Conservation (phyloP, 30 jellyfish, hydroid and myxozoan species). For the Chrysaora quinquecirrha region DNA sequence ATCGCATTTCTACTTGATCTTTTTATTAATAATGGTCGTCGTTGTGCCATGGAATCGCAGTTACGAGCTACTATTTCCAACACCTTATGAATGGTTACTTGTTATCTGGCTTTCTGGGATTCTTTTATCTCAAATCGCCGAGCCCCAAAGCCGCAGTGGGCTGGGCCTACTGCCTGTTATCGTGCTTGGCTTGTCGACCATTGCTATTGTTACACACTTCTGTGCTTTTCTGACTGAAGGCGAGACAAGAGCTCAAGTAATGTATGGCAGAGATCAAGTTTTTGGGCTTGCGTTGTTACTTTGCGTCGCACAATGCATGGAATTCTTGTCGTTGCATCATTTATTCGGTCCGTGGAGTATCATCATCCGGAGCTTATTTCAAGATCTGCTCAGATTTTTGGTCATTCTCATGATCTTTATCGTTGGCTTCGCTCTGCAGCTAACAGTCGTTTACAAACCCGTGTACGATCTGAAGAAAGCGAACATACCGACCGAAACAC, state of each 20-base stretch:
- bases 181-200: constrained; percentile 67
- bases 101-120: constrained; percentile 90
- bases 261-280: constrained; percentile 91
- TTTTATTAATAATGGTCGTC: constrained; percentile 67
- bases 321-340: constrained; percentile 88
- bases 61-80: constrained; percentile 73
- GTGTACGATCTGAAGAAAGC: constrained; percentile 68
- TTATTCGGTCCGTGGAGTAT: constrained; percentile 97
- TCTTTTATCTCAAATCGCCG: constrained; percentile 83
- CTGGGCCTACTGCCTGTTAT: constrained; percentile 79
- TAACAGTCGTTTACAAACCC: constrained; percentile 85
- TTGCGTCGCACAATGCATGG: constrained; percentile 84
- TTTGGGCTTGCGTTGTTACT: constrained; percentile 80
- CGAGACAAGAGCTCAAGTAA: constrained; percentile 72
- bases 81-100: constrained; percentile 88
- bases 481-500: constrained; percentile 59
- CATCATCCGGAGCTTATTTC: constrained; percentile 85
- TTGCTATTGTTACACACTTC: constrained; percentile 67
- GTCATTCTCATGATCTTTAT: constrained; percentile 84
- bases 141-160: constrained; percentile 87
- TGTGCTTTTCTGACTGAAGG: constrained; percentile 68
- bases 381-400: constrained; percentile 83
- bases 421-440: constrained; percentile 89
- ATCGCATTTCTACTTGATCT: constrained; percentile 81
- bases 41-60: constrained; percentile 99